Base-by-base conservation (phyloP, 1,140 invertebrate species). In the Pogonus chalceus region DNA sequence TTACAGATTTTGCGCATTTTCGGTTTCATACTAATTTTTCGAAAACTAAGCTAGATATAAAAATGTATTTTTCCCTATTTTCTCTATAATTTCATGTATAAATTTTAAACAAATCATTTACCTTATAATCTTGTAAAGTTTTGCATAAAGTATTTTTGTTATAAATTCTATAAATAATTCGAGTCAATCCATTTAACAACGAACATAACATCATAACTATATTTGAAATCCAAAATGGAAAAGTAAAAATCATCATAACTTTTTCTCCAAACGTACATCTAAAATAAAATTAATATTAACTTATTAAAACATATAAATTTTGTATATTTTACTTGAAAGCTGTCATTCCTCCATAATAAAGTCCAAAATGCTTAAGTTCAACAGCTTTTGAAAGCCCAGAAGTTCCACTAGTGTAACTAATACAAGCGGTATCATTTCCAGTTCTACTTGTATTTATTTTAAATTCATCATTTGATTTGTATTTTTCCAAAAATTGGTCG, bases 301-400 rank as follows among this genome's bases (percentile, higher is more conserved):
- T n/a, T n/a, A n/a, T n/a, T n/a, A n/a, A n/a, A n/a, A n/a, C n/a
- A n/a, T n/a, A n/a, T n/a, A n/a, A n/a, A 14, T 14, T 4, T 31
- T 31, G 7, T 4, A 4, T 31, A 31, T 7, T 4, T 7, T 7
- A 4, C 7, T 31, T 31, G 26, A 7, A 4, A 4, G 14, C 14
- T 14, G 14, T 4, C 26, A 31, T 7, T 31, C 4, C 7, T 4
- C 4, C 26, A 31, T 7, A 4, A 14, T 31, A 14, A 7, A 14
- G 4, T 4, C 4, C 14, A 31, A 14, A 7, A 31, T 31, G 26
- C 14, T 4, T 31, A 31, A 7, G 26, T 31, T 7, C 26, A 7
- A 7, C 4, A 4, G 26, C 7, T 31, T 88, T 88, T 0, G 85
- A 83, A 26, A 78, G 67, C 35, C 83, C 83, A 37, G 83, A 86